Percentiles rank a stretch among this genome's conserved stretches.
phyloP scores from a whole-genome alignment of 2,888 invertebrate species.

The Ennomos fuscantarius region DNA sequence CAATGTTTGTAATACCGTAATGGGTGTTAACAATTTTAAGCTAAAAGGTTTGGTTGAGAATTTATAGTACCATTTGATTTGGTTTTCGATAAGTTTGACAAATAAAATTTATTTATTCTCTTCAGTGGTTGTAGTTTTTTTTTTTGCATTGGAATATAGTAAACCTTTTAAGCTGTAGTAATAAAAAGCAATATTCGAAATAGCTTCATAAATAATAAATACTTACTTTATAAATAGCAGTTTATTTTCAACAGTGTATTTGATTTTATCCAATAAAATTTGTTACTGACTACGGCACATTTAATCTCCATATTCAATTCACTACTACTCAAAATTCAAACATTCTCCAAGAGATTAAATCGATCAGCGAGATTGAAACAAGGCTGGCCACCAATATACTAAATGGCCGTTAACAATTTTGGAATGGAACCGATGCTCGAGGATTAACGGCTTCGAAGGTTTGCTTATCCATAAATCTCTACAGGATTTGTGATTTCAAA shows the following conservation, averaged over 20 bases:
- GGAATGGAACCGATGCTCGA: conserved; percentile 31
- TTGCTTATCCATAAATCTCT: conserved; percentile 5
- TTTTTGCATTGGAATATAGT: no score
- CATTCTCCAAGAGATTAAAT: conserved; percentile 2
- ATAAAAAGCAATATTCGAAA: no score
- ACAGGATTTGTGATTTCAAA: conserved; percentile 12
- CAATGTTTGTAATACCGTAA: conserved; percentile 46
- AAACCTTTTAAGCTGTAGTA: no score
- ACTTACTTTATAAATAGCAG: no score
- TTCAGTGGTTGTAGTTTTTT: no score
- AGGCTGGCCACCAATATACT: conserved; percentile 33
- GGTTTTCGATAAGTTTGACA: neutral
- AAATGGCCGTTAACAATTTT: conserved; percentile 38
- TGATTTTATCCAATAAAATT: no score
- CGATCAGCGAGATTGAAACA: conserved; percentile 33
- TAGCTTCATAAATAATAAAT: no score
- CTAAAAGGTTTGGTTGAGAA: conserved; percentile 25
- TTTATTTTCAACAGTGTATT: no score
- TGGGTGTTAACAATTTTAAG: conserved; percentile 43
- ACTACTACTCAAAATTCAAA: neutral
- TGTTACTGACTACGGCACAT: no score
- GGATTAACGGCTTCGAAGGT: conserved; percentile 25
- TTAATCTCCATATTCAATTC: neutral
- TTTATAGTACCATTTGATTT: conserved; percentile 14
- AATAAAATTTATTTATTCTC: no score